phyloP scores from a whole-genome alignment of 2,113 vertebrate genomes.

The Macaca mulatta region DNA sequence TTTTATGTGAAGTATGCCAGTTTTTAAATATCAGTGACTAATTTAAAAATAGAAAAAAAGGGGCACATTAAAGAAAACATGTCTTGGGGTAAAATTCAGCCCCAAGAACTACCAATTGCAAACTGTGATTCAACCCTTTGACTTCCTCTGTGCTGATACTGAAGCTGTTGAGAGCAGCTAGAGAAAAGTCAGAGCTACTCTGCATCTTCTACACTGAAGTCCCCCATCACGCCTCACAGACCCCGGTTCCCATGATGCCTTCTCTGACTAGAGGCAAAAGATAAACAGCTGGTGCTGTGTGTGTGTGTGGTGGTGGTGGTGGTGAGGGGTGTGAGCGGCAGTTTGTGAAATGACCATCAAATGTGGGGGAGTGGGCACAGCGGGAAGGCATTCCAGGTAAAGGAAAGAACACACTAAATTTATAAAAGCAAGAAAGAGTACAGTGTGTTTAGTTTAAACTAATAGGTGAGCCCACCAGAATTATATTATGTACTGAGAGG shows the following conservation, averaged over 20 bases:
- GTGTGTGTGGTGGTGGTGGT: accelerated
- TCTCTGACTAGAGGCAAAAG: background rate
- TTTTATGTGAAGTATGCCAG: background rate
- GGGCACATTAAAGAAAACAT: background rate
- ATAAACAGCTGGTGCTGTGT: background rate
- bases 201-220: background rate
- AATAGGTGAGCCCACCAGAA: background rate
- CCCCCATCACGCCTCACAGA: background rate
- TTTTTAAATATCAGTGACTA: background rate
- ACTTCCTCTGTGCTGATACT: background rate
- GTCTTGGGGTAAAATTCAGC: background rate
- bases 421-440: background rate
- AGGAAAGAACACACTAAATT: background rate
- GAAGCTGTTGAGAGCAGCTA: no score
- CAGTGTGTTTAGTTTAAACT: background rate
- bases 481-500: accelerated
- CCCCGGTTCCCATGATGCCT: background rate
- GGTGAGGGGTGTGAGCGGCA: background rate
- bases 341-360: background rate
- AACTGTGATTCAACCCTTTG: background rate
- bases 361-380: no score
- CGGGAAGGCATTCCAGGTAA: background rate
- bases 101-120: background rate
- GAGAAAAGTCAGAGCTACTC: background rate
- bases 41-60: background rate